These are phyloP conservation scores for Huso huso DNA, from an alignment of 2,797 vertebrate species.

Conservation along the genomic window DNA sequence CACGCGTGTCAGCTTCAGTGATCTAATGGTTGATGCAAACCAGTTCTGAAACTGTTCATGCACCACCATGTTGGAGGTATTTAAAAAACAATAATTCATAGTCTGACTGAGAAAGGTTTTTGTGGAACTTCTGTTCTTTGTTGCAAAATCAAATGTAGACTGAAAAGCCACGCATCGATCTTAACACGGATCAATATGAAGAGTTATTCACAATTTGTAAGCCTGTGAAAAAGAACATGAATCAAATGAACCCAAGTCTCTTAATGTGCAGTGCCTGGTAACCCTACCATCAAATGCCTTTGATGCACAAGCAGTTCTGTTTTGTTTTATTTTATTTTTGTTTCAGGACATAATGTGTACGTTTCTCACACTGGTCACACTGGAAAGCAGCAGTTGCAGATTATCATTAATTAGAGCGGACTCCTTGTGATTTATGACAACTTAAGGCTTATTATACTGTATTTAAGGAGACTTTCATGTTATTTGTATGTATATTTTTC, in stretches of 20 bases:
- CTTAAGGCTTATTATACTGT: too few species aligned
- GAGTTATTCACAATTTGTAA: slow-evolving; percentile 29
- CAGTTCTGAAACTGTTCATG: too few species aligned
- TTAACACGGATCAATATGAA: slow-evolving; percentile 23
- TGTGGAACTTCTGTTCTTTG: background rate
- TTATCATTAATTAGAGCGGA: slow-evolving; percentile 29
- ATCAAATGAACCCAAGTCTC: slow-evolving; percentile 27
- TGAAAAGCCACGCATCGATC: slow-evolving; percentile 4
- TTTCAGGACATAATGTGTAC: slow-evolving; percentile 1
- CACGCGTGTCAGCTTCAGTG: background rate
- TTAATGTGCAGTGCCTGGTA: slow-evolving; percentile 23
- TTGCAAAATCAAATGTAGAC: background rate
- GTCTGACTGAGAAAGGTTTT: background rate
- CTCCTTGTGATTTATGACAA: background rate
- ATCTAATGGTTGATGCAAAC: too few species aligned
- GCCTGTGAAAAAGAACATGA: slow-evolving; percentile 24
- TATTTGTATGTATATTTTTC: too few species aligned
- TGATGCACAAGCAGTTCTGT: slow-evolving; percentile 27
- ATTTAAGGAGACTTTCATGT: too few species aligned
- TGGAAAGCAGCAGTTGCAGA: slow-evolving; percentile 17
- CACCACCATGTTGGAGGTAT: too few species aligned
- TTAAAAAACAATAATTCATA: too few species aligned
- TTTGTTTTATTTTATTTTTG: slow-evolving; percentile 19
- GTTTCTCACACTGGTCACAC: slow-evolving; percentile 24
- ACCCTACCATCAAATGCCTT: slow-evolving; percentile 24